Conservation (phyloP, 1,140 invertebrate genomes). For the Drosophila bocki region DNA sequence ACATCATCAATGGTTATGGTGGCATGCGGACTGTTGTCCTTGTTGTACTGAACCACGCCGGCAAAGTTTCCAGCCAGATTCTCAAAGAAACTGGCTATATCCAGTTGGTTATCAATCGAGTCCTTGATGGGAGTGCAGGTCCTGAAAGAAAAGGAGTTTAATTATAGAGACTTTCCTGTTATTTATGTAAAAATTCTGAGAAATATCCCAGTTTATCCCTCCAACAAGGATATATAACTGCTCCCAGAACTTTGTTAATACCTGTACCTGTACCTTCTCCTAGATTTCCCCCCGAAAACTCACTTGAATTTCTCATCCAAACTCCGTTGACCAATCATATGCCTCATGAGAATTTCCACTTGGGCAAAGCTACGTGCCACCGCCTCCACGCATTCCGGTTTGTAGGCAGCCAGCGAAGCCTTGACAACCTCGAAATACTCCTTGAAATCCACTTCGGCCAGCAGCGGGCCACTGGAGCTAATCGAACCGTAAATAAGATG, state of each 20-base stretch:
- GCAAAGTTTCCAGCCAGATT: slow-evolving; percentile 93
- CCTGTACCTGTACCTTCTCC: not conserved
- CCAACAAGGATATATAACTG: no score
- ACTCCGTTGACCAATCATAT: slow-evolving; percentile 87
- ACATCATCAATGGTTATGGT: slow-evolving; percentile 92
- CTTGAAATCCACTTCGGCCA: slow-evolving; percentile 93
- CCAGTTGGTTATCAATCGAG: slow-evolving; percentile 87
- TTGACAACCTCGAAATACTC: slow-evolving; percentile 92
- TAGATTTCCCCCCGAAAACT: slow-evolving; percentile 22
- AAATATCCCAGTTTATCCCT: no score
- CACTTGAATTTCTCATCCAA: slow-evolving; percentile 90
- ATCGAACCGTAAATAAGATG: slow-evolving; percentile 94
- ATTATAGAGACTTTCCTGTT: not conserved
- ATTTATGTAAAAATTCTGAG: no score
- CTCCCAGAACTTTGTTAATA: no score
- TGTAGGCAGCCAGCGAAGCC: slow-evolving; percentile 88
- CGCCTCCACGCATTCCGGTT: slow-evolving; percentile 87
- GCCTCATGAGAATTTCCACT: slow-evolving; percentile 88
- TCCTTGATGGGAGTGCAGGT: slow-evolving; percentile 92
- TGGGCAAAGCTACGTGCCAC: slow-evolving; percentile 89
- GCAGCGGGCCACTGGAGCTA: slow-evolving; percentile 94
- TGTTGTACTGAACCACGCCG: slow-evolving; percentile 97
- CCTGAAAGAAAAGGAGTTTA: slow-evolving; percentile 84
- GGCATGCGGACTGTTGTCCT: slow-evolving; percentile 93
- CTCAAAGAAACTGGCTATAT: slow-evolving; percentile 93